A percentile compares a stretch with the other conserved stretches of the same genome.
phyloP scores from a whole-genome alignment of 2,888 invertebrate genomes.

The Callyntrura guangdongensis region DNA sequence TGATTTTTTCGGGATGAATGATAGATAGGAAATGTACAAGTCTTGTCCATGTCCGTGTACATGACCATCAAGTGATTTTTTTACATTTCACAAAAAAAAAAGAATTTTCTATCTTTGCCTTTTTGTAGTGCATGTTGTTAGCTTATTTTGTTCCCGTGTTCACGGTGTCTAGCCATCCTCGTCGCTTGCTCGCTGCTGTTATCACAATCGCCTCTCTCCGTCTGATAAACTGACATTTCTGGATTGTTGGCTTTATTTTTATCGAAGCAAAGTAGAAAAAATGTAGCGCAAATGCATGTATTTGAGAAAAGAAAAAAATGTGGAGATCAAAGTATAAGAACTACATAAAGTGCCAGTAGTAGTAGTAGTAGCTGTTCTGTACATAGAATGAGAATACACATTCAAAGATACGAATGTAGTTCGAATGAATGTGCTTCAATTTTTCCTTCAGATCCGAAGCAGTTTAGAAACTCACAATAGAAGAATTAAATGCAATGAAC shows the following conservation, averaged over 20 bases:
- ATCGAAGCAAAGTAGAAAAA: constrained; percentile 24
- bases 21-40: constrained; percentile 70
- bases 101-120: constrained; percentile 40
- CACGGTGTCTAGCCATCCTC: constrained; percentile 30
- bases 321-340: constrained; percentile 9
- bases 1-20: constrained; percentile 67
- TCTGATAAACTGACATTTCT: constrained; percentile 78
- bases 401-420: too few relatives aligned
- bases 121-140: background rate
- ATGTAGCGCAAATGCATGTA: constrained; percentile 7
- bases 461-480: too few relatives aligned
- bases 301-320: background rate
- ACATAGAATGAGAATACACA: too few relatives aligned
- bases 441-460: too few relatives aligned
- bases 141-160: constrained; percentile 31
- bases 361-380: too few relatives aligned
- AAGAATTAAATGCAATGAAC: too few relatives aligned
- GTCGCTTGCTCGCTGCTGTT: background rate
- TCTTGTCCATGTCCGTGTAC: constrained; percentile 68
- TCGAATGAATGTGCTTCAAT: too few relatives aligned
- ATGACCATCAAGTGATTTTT: constrained; percentile 66
- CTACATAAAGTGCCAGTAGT: constrained; percentile 5
- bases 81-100: constrained; percentile 30
- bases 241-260: constrained; percentile 76
- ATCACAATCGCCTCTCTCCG: constrained; percentile 52